Base-by-base conservation (phyloP, 2,888 invertebrate species). In the Coleophora flavipennella region DNA sequence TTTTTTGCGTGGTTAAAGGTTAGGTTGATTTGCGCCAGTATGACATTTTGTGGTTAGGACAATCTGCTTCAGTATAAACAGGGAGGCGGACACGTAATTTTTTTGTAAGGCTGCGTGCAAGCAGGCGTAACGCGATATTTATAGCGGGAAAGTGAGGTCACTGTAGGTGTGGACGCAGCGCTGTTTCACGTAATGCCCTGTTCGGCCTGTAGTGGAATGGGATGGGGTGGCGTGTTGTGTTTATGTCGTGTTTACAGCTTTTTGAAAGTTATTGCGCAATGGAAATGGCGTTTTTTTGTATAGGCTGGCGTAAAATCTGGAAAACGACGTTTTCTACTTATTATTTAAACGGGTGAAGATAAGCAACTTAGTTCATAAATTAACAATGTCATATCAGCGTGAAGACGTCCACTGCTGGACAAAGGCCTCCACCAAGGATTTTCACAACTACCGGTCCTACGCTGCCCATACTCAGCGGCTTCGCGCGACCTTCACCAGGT, bases 91-190 rank as follows among this genome's bases (percentile, higher is more conserved):
- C 50, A 61, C 59, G 57, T 13, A 27, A 53, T 63, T 73, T 75
- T 67, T 75, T 66, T 67, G 61, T 53, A 55, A 55, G 55, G 55
- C 45, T 50, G 44, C 51, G 51, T 45, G 45, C 52, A 62, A 67
- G 65, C 61, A 61, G 51, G 50, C 62, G 67, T 75, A 65, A 71
- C 67, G 66, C 68, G 57, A 72, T 77, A 78, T 79, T 76, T 79
- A 78, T 74, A 66, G 62, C 52, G 45, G 52, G 38, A 29, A 40
- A 43, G 67, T 59, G 61, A 66, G 72, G 74, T 71, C 66, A 60
- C 45, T 38, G 40, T 42, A 52, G 55, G 62, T 59, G 58, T 57
- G 64, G 61, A 65, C 58, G 53, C 40, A 45, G 45, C 51, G 51
- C 60, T 62, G 61, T 62, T 59, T 55, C 51, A 49, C 44, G 47